Evolutionary conservation across 2,888 invertebrate species (phyloP).

Genomic region (Caprella mutica): DNA sequence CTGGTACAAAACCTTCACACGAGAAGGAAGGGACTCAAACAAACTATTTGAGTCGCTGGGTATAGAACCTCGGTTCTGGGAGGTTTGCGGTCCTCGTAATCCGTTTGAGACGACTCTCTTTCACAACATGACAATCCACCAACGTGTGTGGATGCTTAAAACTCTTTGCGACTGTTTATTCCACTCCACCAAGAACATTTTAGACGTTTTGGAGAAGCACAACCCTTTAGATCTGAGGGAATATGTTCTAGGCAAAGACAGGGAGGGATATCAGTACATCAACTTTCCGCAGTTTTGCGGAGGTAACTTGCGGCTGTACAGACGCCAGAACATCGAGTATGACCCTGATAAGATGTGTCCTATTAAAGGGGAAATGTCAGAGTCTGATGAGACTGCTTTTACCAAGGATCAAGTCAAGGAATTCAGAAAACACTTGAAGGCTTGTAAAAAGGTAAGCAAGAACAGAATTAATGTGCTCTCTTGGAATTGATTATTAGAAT

Average conservation of each 20-base stretch:
- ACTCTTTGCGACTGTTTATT: conserved; percentile 47
- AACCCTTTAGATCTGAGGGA: conserved; percentile 43
- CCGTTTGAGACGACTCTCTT: conserved; percentile 45
- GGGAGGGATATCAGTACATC: conserved; percentile 45
- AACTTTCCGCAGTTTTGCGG: conserved; percentile 49
- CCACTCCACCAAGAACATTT: conserved; percentile 47
- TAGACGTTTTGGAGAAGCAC: conserved; percentile 45
- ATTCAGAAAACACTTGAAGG: conserved; percentile 21
- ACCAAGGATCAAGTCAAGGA: conserved; percentile 18
- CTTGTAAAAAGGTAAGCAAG: conserved; percentile 15
- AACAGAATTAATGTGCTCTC: background rate
- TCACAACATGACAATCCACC: conserved; percentile 46
- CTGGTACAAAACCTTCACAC: conserved; percentile 47
- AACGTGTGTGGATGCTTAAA: conserved; percentile 49
- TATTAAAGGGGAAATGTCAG: conserved; percentile 12
- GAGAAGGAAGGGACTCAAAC: conserved; percentile 40
- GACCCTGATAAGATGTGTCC: conserved; percentile 8
- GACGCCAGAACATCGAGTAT: conserved; percentile 37
- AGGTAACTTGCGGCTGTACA: conserved; percentile 46
- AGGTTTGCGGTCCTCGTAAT: conserved; percentile 44
- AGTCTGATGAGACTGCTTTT: conserved; percentile 1
- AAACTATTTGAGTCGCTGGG: conserved; percentile 45
- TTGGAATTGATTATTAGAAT: too few relatives aligned
- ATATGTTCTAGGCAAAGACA: conserved; percentile 45
- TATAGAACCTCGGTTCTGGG: conserved; percentile 48